Base-by-base conservation (phyloP, 2,888 invertebrate genomes). In the Aphodius granarius region DNA sequence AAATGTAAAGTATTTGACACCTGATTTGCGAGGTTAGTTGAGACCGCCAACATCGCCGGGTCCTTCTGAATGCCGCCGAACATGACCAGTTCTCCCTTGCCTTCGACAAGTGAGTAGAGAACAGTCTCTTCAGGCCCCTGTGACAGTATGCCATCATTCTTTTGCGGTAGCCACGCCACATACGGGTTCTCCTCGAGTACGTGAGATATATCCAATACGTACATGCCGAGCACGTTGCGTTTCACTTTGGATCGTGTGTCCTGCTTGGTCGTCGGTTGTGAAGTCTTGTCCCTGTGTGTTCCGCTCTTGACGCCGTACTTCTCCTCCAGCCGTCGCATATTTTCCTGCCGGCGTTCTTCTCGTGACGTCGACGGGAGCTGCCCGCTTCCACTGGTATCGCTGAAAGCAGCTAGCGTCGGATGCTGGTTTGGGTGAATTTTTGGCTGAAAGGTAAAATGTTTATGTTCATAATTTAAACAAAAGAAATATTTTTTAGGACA, bases 21-120 rank as follows among this genome's bases (percentile, higher is more conserved):
- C 87, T 92, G 91, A 84, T 92, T 92, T 81, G 91, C 91, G 83
- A 91, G 82, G 81, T 85, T 84, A 20, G 84, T 83, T 6, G 81
- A 79, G 15, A 84, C 82, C 72, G 82, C 81, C 78, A 91, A 86
- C 78, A 92, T 90, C 78, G 89, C 89, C 75, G 91, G 90, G 85
- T 95, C 94, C 85, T 95, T 95, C 82, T 94, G 93, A 80, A 98
- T 95, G 76, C 98, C 98, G n/a, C 98, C 98, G 89, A 98, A 98
- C 90, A 98, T 94, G 73, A 98, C 93, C 22, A 98, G 87, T 89
- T 98, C 98, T 13, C 96, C 96, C 84, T 96, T 94, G 15, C 97
- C 98, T 79, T 94, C 92, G 4, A 97, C 94, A 81, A 98, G 90
- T 43, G 96, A 94, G 85, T 97, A 97, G 83, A 97, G 91, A 80